Evolutionary conservation across 2,797 vertebrate species (phyloP), one percentile per base, ranked within the genome.

Genomic region (Pipistrellus pipistrellus): DNA sequence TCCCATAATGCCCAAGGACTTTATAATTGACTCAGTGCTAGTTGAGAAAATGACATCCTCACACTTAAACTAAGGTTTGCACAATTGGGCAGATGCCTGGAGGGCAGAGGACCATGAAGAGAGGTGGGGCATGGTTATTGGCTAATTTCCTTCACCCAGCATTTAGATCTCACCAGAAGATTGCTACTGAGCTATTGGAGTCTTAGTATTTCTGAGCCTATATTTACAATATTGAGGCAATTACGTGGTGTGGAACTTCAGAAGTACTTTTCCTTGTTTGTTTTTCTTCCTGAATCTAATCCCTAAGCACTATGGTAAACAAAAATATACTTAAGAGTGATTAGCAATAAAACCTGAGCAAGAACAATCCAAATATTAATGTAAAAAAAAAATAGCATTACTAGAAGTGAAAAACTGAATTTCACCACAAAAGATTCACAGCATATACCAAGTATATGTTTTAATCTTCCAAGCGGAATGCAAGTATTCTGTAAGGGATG

Each of bases 371-470:
- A 97, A 97, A 96, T 84, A 97, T 88, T 96, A 96, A 90, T 91
- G 92, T 96, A 97, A 98, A 98, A 98, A 98, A 98, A n/a, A 98
- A 98, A 97, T 93, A 97, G 87, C 96, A 97, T 96, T 98, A 97
- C 96, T 96, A 96, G 89, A 96, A 97, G 59, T 62, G 95, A 92
- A 95, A 98, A 94, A 96, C 75, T 96, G 76, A 97, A 97, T 97
- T 97, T 97, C 95, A 97, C 72, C 59, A 69, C 92, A 62, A 94
- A 88, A 96, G 86, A 96, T 81, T 97, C 94, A 97, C 9, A 95
- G 73, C 85, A 87, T 25, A 94, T 48, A 93, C 95, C 73, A 55
- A 23, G 53, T 57, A 96, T 75, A 51, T 89, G 96, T 97, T 76
- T 96, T 85, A 95, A 82, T 95, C 93, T 95, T 66, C 0, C 72